Evolutionary conservation across 2,113 vertebrate genomes (phyloP).

Genomic region (Arvicanthis niloticus): DNA sequence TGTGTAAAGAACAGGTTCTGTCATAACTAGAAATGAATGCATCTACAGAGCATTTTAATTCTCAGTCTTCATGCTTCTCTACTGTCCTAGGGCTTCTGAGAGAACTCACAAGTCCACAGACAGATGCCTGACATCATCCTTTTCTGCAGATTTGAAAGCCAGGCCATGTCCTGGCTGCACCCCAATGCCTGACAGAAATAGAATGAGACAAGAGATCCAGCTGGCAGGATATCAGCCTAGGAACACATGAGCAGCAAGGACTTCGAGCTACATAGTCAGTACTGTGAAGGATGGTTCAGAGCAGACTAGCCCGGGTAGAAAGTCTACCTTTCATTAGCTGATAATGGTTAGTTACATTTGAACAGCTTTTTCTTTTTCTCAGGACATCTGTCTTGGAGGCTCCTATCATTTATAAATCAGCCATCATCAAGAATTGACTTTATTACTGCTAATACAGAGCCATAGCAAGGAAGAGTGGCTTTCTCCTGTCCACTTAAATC

Average conservation of each 20-base stretch:
- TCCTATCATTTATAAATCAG: background rate
- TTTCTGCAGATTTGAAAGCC: constrained; percentile 53
- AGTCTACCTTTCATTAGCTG: background rate
- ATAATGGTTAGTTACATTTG: no score
- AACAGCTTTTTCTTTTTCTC: background rate
- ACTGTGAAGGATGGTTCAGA: background rate
- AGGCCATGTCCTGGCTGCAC: constrained; percentile 64
- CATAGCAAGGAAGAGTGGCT: background rate
- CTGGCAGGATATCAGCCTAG: constrained; percentile 68
- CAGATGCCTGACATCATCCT: constrained; percentile 52
- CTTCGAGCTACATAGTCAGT: constrained; percentile 10
- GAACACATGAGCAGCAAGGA: constrained; percentile 28
- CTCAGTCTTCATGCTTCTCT: background rate
- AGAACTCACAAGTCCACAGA: background rate
- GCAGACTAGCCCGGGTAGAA: background rate
- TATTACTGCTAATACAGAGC: background rate
- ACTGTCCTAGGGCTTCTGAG: background rate
- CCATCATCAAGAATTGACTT: background rate
- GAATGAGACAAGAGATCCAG: constrained; percentile 62
- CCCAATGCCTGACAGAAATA: constrained; percentile 76
- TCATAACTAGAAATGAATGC: background rate
- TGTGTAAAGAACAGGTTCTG: no score
- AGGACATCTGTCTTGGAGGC: background rate
- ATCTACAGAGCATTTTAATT: background rate
- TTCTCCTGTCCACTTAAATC: accelerated